Evolutionary conservation across 2,797 vertebrate species (phyloP).

Genomic region (Girardinus metallicus): DNA sequence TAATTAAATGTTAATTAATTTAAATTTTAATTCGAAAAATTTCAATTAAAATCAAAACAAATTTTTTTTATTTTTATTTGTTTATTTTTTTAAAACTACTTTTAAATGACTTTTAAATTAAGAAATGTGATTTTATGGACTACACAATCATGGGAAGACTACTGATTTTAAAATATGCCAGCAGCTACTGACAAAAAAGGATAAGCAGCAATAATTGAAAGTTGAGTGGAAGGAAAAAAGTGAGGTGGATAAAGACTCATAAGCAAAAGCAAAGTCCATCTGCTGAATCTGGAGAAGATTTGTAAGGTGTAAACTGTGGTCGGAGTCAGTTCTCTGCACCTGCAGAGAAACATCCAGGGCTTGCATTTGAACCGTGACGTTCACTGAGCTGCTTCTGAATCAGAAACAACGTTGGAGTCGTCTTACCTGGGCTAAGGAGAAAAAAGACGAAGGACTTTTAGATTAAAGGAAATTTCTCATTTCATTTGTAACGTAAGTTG

Average conservation of each 20-base stretch:
- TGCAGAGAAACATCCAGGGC: not conserved
- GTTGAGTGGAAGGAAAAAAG: not conserved
- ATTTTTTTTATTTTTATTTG: no score
- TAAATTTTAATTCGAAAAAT: no score
- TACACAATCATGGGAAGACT: not conserved
- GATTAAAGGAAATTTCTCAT: not conserved
- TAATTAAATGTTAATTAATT: no score
- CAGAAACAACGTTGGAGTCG: not conserved
- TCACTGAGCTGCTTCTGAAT: not conserved
- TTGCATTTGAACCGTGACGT: not conserved
- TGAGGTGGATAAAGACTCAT: not conserved
- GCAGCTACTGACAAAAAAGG: not conserved
- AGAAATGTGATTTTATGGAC: not conserved
- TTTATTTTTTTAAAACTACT: no score
- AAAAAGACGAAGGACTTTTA: not conserved
- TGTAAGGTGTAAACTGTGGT: not conserved
- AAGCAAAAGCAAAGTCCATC: not conserved
- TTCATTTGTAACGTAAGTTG: not conserved
- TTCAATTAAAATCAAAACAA: no score
- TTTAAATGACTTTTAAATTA: not conserved
- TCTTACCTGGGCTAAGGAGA: not conserved
- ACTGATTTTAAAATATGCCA: not conserved
- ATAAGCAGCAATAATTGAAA: not conserved
- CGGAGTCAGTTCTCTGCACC: not conserved
- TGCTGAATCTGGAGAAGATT: not conserved